These are phyloP conservation scores for Theretra japonica DNA, from an alignment of 2,888 invertebrate genomes.

Conservation along the genomic window DNA sequence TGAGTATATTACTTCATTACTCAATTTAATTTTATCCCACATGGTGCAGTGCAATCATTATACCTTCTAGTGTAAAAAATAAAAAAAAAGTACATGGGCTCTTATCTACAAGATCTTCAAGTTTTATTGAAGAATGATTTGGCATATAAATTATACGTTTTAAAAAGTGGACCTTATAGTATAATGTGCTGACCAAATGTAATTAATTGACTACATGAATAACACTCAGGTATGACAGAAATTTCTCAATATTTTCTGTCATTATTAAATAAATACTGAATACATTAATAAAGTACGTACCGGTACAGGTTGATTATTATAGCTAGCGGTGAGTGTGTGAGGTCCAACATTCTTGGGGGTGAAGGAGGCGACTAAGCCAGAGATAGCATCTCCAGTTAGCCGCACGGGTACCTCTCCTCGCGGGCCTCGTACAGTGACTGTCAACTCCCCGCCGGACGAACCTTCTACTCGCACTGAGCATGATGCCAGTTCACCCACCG, in stretches of 20 bases:
- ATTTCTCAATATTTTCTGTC: neutral
- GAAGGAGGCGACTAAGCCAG: conserved; percentile 95
- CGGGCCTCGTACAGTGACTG: conserved; percentile 95
- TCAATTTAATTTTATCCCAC: too few species aligned
- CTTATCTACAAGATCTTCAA: too few species aligned
- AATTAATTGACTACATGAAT: too few species aligned
- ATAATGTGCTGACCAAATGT: too few species aligned
- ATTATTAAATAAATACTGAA: neutral
- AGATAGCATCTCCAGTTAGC: conserved; percentile 94
- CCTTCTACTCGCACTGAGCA: conserved; percentile 82
- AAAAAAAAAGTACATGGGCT: too few species aligned
- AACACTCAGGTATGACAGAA: too few species aligned
- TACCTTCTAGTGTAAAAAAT: too few species aligned
- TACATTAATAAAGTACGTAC: conserved; percentile 51
- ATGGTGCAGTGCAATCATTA: too few species aligned
- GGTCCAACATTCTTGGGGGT: conserved; percentile 97
- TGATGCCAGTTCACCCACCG: conserved; percentile 88
- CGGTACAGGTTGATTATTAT: conserved; percentile 94
- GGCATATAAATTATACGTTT: too few species aligned
- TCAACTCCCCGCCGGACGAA: conserved; percentile 90
- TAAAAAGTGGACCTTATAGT: too few species aligned
- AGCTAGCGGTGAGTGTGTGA: conserved; percentile 95
- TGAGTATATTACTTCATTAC: too few species aligned
- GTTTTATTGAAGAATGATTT: too few species aligned
- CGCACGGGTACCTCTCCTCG: conserved; percentile 94